Conservation (phyloP, 2,888 invertebrate genomes). For the Automeris io region DNA sequence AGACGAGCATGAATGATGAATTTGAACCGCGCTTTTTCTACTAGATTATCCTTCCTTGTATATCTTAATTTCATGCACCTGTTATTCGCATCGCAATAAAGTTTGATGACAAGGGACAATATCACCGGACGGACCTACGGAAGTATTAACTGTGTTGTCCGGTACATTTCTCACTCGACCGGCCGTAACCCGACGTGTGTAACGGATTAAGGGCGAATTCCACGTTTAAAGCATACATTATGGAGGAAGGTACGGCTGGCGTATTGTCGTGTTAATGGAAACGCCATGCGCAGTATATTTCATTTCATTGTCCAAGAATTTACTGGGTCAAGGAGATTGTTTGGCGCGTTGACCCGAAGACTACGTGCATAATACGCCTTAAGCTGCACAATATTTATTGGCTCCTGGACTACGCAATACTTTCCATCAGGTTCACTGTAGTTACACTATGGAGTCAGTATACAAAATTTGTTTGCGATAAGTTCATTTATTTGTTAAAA, state of each 20-base stretch:
- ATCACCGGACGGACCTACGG: background rate
- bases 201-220: constrained; percentile 8
- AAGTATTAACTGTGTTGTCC: constrained; percentile 2
- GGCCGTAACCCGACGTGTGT: constrained; percentile 3
- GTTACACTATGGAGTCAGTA: too few relatives aligned
- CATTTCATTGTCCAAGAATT: constrained; percentile 38
- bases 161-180: constrained; percentile 3
- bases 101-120: constrained; percentile 1
- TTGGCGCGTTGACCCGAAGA: constrained; percentile 17
- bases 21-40: too few relatives aligned
- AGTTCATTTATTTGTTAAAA: too few relatives aligned
- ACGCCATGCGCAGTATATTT: constrained; percentile 33
- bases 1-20: too few relatives aligned
- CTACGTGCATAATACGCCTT: constrained; percentile 1
- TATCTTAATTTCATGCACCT: too few relatives aligned
- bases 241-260: constrained; percentile 18
- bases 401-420: too few relatives aligned
- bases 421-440: too few relatives aligned
- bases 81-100: background rate
- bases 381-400: background rate
- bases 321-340: constrained; percentile 42
- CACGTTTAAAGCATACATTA: constrained; percentile 21
- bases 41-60: too few relatives aligned
- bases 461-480: too few relatives aligned
- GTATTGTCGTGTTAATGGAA: constrained; percentile 39